These are phyloP conservation scores for Passer montanus DNA, from an alignment of 2,113 vertebrate genomes.

Conservation along the genomic window DNA sequence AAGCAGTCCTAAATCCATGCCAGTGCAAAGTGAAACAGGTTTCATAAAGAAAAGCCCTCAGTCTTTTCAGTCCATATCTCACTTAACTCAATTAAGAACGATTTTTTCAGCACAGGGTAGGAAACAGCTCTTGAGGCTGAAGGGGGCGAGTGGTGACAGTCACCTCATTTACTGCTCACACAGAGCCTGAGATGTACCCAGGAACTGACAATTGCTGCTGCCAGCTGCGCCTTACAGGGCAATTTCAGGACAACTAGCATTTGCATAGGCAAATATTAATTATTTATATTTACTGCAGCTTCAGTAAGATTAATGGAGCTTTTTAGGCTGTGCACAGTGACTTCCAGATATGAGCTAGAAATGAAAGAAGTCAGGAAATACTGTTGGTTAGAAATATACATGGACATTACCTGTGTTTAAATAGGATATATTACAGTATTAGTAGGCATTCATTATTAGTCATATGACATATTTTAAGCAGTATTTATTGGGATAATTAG, in stretches of 20 bases:
- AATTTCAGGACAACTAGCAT: not conserved
- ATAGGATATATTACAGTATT: not conserved
- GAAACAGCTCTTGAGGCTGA: not conserved
- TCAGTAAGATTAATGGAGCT: not conserved
- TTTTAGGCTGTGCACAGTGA: not conserved
- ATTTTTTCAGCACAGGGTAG: not conserved
- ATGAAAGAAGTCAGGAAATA: not conserved
- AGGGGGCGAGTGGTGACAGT: not conserved
- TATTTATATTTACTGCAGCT: not conserved
- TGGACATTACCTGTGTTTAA: not conserved
- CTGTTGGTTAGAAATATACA: not conserved
- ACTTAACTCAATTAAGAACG: conserved; percentile 3
- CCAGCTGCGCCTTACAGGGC: not conserved
- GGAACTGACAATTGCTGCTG: not conserved
- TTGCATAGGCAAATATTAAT: not conserved
- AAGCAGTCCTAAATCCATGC: not conserved
- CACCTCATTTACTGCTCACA: not conserved
- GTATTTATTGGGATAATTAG: not conserved
- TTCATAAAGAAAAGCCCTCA: not conserved
- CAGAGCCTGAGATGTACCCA: not conserved
- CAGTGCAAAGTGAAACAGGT: not conserved
- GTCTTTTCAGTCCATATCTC: not conserved
- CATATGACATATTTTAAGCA: not conserved
- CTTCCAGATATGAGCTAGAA: not conserved
- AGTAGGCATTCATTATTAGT: not conserved